A percentile compares a stretch with the other conserved stretches of the same genome.
Evolutionary conservation across 2,797 vertebrate species (phyloP).

Genomic region (Cossypha dichroa): DNA sequence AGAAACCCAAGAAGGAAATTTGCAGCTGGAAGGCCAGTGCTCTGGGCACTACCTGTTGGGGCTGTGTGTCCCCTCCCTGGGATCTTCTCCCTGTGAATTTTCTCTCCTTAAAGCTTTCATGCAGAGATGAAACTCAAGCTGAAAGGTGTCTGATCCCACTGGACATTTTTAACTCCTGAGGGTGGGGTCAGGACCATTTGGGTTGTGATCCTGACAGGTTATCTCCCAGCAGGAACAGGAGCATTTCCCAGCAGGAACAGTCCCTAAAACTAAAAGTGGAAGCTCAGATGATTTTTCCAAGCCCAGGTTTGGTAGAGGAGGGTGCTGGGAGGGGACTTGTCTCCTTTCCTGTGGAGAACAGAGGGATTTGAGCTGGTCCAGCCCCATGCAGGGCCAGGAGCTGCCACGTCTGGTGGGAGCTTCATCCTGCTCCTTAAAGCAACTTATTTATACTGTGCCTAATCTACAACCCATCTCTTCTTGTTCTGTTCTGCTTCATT

Average conservation of each 20-base stretch:
- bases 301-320: background rate
- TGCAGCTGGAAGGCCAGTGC: background rate
- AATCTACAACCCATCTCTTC: background rate
- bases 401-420: background rate
- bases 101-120: background rate
- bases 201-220: background rate
- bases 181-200: background rate
- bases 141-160: background rate
- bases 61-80: background rate
- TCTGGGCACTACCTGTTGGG: background rate
- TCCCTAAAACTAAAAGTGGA: background rate
- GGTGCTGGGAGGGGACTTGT: background rate
- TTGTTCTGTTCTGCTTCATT: background rate
- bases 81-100: background rate
- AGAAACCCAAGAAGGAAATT: background rate
- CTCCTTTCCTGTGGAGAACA: background rate
- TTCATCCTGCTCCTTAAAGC: background rate
- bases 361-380: background rate
- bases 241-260: background rate
- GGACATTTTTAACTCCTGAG: background rate
- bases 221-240: background rate
- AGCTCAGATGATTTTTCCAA: background rate
- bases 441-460: slow-evolving; percentile 38
- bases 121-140: background rate
- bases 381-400: background rate